These are phyloP conservation scores for Hozukius guyotensis DNA, from an alignment of 2,797 vertebrate species.

Conservation along the genomic window DNA sequence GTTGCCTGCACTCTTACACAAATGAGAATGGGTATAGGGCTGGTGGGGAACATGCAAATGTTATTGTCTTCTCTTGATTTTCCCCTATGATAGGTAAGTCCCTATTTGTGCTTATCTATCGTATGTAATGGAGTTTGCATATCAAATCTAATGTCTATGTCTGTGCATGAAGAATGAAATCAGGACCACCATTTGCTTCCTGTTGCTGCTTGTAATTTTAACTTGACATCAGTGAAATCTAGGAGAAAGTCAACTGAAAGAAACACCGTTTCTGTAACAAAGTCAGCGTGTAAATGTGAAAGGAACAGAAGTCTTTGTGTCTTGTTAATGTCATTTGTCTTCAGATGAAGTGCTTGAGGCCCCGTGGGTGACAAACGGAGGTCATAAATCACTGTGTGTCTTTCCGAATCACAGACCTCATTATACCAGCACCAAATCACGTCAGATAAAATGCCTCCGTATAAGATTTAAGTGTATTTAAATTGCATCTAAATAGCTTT, in stretches of 20 bases:
- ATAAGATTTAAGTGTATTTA: neutral
- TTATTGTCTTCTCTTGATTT: constrained; percentile 39
- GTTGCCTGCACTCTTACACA: constrained; percentile 54
- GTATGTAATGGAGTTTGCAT: constrained; percentile 25
- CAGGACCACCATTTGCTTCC: constrained; percentile 25
- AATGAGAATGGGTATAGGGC: constrained; percentile 53
- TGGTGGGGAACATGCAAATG: constrained; percentile 58
- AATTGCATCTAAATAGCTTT: constrained; percentile 25
- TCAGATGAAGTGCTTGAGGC: constrained; percentile 27
- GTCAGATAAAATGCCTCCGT: constrained; percentile 19
- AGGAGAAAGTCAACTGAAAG: constrained; percentile 12
- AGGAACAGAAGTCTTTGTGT: constrained; percentile 12
- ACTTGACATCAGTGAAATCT: constrained; percentile 33
- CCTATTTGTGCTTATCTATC: constrained; percentile 39
- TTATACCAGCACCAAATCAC: constrained; percentile 14
- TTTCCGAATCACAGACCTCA: constrained; percentile 14
- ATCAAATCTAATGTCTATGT: constrained; percentile 32
- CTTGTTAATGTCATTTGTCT: constrained; percentile 51
- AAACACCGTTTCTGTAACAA: constrained; percentile 14
- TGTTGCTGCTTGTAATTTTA: constrained; percentile 19
- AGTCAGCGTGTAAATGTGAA: neutral
- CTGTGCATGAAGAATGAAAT: neutral
- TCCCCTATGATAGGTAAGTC: constrained; percentile 15
- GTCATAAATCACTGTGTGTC: constrained; percentile 45
- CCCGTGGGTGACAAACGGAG: constrained; percentile 27